Evolutionary conservation across 2,113 vertebrate species (phyloP), one percentile per base, ranked within the genome.

Genomic region (Cryptomyrus ogoouensis): DNA sequence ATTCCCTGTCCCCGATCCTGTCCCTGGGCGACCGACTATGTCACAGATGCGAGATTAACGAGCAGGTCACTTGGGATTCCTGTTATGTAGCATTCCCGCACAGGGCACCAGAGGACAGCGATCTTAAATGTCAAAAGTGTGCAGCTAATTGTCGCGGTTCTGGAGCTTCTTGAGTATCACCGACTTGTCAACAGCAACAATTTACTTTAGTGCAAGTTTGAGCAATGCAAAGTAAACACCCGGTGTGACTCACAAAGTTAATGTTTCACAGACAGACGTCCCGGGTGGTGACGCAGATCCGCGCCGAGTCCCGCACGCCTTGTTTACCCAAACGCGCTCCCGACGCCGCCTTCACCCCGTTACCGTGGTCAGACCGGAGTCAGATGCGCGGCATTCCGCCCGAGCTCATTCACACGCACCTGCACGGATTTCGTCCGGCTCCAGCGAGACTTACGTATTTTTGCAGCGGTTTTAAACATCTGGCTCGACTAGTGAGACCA

Each of bases 241-340:
- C 42, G 17, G 49, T 35, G 50, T 80, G 27, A 27, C 77, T 53
- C 74, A 89, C 88, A 83, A 56, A 42, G 74, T 89, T 89, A 89
- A 89, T 89, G 5, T 89, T 83, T 89, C 53, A 89, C 88, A 19
- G 88, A 27, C 17, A 7, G 83, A 84, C 7, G 9, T 87, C 44
- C 80, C 35, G 42, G 2, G 19, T 44, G 19, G 42, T 47, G 39
- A 27, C 58, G 2, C 70, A 10, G 31, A 74, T 77, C 13, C 5
- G 70, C 12, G 31, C 21, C 19, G 8, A 9, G 42, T 21, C 44
- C 46, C 83, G 39, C 10, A 49, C 12, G 21, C 9, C 44, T 24
- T 44, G 83, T 46, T 39, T 84, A 47, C 9, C 17, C 19, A 44
- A 21, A 39, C 21, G 44, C 84, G 17, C n/a, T 24, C 3, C 46